Evolutionary conservation across 2,888 invertebrate genomes (phyloP).

Genomic region (Chymomyza amoena): DNA sequence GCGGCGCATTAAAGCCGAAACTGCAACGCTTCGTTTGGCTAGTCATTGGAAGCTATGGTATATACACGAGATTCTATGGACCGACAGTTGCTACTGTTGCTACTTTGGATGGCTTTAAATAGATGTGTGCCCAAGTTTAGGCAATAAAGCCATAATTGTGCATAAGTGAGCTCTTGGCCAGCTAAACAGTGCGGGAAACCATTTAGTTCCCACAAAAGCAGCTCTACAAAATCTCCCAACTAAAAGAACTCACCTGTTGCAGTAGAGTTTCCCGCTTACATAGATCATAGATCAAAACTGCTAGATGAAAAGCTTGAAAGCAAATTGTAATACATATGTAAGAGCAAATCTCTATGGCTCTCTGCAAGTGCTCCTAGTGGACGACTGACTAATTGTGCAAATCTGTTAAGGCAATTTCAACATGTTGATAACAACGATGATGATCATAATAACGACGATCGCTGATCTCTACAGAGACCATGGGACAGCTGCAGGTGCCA

Average conservation of each 20-base stretch:
- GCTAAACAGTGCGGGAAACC: not conserved
- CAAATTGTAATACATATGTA: slow-evolving; percentile 6
- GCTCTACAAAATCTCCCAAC: slow-evolving; percentile 4
- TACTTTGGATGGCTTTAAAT: slow-evolving; percentile 61
- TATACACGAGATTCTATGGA: not conserved
- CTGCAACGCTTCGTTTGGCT: slow-evolving; percentile 63
- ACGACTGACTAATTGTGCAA: slow-evolving; percentile 63
- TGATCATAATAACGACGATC: slow-evolving; percentile 21
- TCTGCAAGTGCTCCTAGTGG: slow-evolving; percentile 7
- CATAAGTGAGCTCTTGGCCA: slow-evolving; percentile 48
- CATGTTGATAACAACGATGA: slow-evolving; percentile 45
- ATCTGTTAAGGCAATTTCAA: slow-evolving; percentile 61
- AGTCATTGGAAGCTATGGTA: slow-evolving; percentile 17
- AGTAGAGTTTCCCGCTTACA: not conserved
- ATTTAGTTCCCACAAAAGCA: not conserved
- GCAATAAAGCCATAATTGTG: slow-evolving; percentile 72
- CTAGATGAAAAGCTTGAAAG: not conserved
- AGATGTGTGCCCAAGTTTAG: slow-evolving; percentile 74
- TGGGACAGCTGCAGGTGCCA: slow-evolving; percentile 60
- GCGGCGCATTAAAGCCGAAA: slow-evolving; percentile 74
- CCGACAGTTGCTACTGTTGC: slow-evolving; percentile 5
- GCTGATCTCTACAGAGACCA: slow-evolving; percentile 1
- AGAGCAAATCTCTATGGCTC: slow-evolving; percentile 35
- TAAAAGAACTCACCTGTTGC: not conserved
- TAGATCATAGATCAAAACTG: not conserved